Conservation (phyloP, 1,140 invertebrate species). For the Rhysida immarginata region DNA sequence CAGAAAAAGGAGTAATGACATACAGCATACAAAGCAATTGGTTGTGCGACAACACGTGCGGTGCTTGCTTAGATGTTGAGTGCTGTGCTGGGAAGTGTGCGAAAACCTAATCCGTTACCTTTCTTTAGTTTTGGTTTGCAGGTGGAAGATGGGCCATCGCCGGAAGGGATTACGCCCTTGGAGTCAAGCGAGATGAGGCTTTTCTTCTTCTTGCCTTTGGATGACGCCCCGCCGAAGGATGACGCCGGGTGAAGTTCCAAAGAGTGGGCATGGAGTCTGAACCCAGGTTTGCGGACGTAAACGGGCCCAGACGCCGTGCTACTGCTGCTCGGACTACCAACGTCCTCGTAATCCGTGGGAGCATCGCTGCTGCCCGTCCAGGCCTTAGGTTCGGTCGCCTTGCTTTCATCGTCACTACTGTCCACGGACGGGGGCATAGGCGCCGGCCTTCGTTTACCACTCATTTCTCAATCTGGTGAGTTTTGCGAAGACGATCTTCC, state of each 20-base stretch:
- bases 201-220: constrained; percentile 24
- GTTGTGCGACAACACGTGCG: no score
- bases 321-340: constrained; percentile 19
- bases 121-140: background rate
- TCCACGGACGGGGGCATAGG: background rate
- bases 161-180: background rate
- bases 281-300: constrained; percentile 30
- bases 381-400: background rate
- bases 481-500: no score
- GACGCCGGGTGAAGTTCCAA: background rate
- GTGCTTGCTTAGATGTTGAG: no score
- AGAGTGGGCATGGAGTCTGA: constrained; percentile 28
- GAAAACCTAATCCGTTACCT: background rate
- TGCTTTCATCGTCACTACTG: background rate
- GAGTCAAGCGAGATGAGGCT: constrained; percentile 8
- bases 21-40: no score
- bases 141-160: background rate
- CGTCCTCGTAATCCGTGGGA: constrained; percentile 12
- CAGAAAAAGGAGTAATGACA: no score
- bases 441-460: constrained; percentile 6
- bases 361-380: background rate
- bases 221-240: constrained; percentile 16
- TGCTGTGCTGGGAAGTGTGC: no score
- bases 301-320: constrained; percentile 32
- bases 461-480: no score